Evolutionary conservation across 2,797 vertebrate genomes (phyloP), one percentile per base, ranked within the genome.

Genomic region (Xenopus petersii): DNA sequence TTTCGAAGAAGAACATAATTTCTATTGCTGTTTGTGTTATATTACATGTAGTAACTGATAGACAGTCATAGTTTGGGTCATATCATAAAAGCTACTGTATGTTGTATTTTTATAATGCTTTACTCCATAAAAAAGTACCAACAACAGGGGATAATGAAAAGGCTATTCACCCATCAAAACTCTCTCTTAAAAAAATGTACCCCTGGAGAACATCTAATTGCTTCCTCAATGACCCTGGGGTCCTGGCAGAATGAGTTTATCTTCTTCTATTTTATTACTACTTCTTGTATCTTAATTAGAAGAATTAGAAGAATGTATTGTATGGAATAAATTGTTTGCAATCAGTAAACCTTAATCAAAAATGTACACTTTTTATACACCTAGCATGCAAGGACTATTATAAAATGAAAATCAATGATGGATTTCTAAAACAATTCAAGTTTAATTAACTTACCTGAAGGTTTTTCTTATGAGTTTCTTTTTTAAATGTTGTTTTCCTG

Each of bases 381-480:
- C 80, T 81, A 88, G 88, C 81, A 81, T 86, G 87, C 83, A 84
- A 83, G 67, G 71, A 86, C 84, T 86, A 84, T 84, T 83, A 80
- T 84, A 84, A 91, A 89, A 90, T 85, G 84, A 86, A 30, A 83
- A 83, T 90, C 87, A 86, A 51, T 74, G 71, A 48, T 88, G 71
- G 73, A 71, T 90, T 89, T 83, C 86, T 88, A 85, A 84, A 87
- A 79, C 88, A 86, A 88, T 85, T 85, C 83, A 83, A 84, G 84
- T 90, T 87, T 90, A 92, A 91, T 90, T 92, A 90, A 89, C 86
- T 89, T 82, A 89, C 85, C 87, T 87, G 86, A 84, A 89, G 87
- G 84, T 85, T 81, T 58, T 80, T 73, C 81, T 85, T 88, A 77
- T 84, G 86, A 87, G 79, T 88, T 88, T 85, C 83, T 85, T 10